Conservation (phyloP, 2,888 invertebrate species). For the Muscina levida region DNA sequence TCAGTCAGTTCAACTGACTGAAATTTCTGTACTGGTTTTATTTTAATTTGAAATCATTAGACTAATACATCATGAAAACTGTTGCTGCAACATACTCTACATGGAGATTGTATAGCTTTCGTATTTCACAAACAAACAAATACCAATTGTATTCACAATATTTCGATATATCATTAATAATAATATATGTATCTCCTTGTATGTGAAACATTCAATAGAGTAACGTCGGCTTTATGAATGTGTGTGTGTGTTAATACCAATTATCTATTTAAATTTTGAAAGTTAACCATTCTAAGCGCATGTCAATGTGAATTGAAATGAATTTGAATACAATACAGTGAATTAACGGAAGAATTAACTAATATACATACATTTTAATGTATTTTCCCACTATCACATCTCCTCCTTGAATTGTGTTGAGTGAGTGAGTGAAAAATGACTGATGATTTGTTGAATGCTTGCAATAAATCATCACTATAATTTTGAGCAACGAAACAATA, state of each 20-base stretch:
- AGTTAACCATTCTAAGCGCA: constrained; percentile 6
- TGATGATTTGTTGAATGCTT: neutral
- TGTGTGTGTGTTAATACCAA: neutral
- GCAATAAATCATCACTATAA: no score
- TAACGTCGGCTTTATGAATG: no score
- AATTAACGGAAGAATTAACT: neutral
- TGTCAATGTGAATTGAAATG: neutral
- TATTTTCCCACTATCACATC: neutral
- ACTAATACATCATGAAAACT: no score
- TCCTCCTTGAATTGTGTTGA: constrained; percentile 1
- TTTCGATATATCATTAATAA: constrained; percentile 30
- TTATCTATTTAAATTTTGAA: constrained; percentile 8
- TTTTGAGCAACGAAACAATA: no score
- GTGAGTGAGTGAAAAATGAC: neutral
- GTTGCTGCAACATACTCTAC: no score
- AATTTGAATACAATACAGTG: neutral
- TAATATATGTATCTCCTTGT: no score
- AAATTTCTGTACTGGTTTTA: no score
- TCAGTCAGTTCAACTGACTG: no score
- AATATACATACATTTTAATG: neutral
- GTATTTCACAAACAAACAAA: no score
- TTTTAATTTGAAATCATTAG: no score
- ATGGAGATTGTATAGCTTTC: no score
- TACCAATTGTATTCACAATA: constrained; percentile 24
- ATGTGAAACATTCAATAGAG: no score